Conservation (phyloP, 2,113 vertebrate species). For the Vombatus ursinus region DNA sequence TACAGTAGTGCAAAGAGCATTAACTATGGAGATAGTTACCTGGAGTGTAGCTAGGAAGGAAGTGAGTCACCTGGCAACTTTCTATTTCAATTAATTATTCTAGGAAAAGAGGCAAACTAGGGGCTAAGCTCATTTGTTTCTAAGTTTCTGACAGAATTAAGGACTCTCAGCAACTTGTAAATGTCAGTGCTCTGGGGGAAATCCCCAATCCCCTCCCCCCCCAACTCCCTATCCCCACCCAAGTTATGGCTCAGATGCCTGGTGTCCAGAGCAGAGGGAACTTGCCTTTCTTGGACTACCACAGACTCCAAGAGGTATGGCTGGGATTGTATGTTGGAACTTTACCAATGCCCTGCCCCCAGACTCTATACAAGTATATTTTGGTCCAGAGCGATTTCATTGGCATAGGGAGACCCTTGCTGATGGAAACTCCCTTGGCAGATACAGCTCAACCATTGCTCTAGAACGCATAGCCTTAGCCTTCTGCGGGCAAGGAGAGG, state of each 20-base stretch:
- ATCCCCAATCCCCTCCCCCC: neutral
- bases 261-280: neutral
- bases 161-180: neutral
- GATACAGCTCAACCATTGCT: no score
- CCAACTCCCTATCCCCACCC: no score
- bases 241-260: neutral
- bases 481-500: no score
- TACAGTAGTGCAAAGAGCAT: neutral
- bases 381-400: neutral
- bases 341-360: neutral
- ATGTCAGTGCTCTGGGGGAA: neutral
- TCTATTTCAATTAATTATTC: neutral
- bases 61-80: neutral
- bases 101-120: neutral
- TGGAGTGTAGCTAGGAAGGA: neutral
- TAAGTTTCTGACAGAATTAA: neutral
- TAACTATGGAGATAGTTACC: neutral
- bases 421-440: no score
- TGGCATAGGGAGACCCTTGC: no score
- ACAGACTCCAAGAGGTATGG: neutral
- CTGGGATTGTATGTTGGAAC: neutral
- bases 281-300: neutral
- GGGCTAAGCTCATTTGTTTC: neutral
- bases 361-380: neutral
- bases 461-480: no score